These are phyloP conservation scores for Calephelis perditalis DNA, from an alignment of 2,888 invertebrate genomes.

Conservation along the genomic window DNA sequence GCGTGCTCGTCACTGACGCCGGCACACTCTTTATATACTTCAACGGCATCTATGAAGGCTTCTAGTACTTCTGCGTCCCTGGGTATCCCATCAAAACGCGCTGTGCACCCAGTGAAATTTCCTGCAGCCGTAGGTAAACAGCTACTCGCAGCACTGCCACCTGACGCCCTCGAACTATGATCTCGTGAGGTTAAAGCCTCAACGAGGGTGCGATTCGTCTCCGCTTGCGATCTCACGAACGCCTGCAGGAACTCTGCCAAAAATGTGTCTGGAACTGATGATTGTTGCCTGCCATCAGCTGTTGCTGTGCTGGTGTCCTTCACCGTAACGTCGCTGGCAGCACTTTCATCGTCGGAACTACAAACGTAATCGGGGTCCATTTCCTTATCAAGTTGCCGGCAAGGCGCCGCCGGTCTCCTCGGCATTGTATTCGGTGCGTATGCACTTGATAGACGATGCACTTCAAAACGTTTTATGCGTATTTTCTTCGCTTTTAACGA, in stretches of 20 bases:
- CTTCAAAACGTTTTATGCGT: too few relatives aligned
- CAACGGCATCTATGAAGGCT: conserved; percentile 24
- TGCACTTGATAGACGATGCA: too few relatives aligned
- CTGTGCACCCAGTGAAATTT: neutral
- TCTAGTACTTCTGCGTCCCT: conserved; percentile 21
- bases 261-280: neutral
- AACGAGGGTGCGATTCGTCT: neutral
- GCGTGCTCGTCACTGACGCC: conserved; percentile 24
- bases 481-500: too few relatives aligned
- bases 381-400: too few relatives aligned
- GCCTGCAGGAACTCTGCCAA: neutral
- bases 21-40: conserved; percentile 26
- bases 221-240: neutral
- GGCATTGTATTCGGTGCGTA: too few relatives aligned
- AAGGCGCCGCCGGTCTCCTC: too few relatives aligned
- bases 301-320: too few relatives aligned
- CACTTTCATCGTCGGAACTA: too few relatives aligned
- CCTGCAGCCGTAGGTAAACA: neutral
- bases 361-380: too few relatives aligned
- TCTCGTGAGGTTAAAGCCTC: neutral
- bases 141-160: neutral
- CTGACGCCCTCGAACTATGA: neutral
- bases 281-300: too few relatives aligned
- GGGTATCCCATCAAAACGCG: conserved; percentile 15
- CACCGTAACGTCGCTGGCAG: too few relatives aligned